Base-by-base conservation (phyloP, 53 echinoderm and acorn worm genomes). In the Paracentrotus lividus region DNA sequence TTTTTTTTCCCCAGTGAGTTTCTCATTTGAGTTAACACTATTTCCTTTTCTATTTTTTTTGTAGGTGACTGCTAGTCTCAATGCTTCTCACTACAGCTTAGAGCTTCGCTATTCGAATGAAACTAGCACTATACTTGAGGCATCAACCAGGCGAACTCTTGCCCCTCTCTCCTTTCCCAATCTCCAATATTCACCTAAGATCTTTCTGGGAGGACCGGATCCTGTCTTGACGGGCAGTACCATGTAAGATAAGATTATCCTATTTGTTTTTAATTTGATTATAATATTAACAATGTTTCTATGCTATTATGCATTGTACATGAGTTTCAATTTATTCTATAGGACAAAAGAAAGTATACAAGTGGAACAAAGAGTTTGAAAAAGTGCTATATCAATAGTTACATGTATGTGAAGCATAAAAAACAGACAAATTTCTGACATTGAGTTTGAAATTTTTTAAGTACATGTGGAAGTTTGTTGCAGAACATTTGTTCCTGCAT, bases 121-220 rank as follows among this genome's bases (percentile, higher is more conserved):
- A 68, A 93, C 93, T 15, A 78, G 57, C 57, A 42, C 26, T 59
- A 36, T 91, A 69, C 92, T 95, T 13, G 97, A 97, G 56, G 75
- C 86, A 43, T 95, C 90, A 23, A 90, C 90, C 15, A 60, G 60
- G 52, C 93, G 92, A 3, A 96, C 97, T 21, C 66, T 95, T 15
- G 96, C 96, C 7, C 78, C 95, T 1, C 75, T 98, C 60, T 40
- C 53, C 16, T 98, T 98, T 88, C 88, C 95, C 78, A 97, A 97
- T 85, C 94, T 98, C 21, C 95, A 94, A 49, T 95, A 81, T 93
- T 95, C 95, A 21, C 95, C 97, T 53, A 95, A 95, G 84, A 54
- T 98, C 42, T 56, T 95, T 32, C 87, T 98, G 8, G 97, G 96
- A 9, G 97, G 96, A 36, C 89, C 97, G 44, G 96, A 97, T 44